These are phyloP conservation scores for Gracilinanus agilis DNA, from an alignment of 2,113 vertebrate species.

Conservation along the genomic window DNA sequence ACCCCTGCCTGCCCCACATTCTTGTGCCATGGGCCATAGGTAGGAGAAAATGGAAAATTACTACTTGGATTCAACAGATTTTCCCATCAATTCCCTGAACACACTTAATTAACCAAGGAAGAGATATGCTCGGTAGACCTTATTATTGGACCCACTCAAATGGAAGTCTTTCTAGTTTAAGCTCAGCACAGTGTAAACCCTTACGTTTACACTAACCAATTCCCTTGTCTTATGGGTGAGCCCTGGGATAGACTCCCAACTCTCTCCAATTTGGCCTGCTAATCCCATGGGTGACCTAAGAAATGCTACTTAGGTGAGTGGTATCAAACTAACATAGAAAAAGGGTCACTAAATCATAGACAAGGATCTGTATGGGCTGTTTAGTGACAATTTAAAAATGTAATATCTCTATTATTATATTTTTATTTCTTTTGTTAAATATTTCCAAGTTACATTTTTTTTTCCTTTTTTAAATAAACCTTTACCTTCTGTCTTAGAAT, in stretches of 20 bases:
- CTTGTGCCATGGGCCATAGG: slow-evolving; percentile 81
- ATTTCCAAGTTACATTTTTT: background rate
- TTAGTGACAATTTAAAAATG: background rate
- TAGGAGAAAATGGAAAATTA: slow-evolving; percentile 80
- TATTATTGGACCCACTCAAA: background rate
- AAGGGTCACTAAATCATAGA: background rate
- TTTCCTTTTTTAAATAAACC: no score
- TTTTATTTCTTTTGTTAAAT: background rate
- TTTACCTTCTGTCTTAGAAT: no score
- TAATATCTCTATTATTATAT: background rate
- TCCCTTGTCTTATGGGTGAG: slow-evolving; percentile 15
- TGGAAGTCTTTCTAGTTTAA: background rate
- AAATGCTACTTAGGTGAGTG: background rate
- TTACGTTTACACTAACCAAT: slow-evolving; percentile 12
- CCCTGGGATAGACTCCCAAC: background rate
- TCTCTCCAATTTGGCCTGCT: slow-evolving; percentile 31
- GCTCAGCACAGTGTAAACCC: background rate
- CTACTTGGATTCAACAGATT: slow-evolving; percentile 81
- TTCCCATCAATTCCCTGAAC: slow-evolving; percentile 82
- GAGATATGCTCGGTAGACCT: slow-evolving; percentile 58
- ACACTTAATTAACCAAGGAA: slow-evolving; percentile 79
- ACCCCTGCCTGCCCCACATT: slow-evolving; percentile 72
- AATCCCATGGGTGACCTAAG: background rate
- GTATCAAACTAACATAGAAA: background rate
- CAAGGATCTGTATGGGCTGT: background rate